Conservation (phyloP, 2,797 vertebrate species). For the Hafferia zeledoni region DNA sequence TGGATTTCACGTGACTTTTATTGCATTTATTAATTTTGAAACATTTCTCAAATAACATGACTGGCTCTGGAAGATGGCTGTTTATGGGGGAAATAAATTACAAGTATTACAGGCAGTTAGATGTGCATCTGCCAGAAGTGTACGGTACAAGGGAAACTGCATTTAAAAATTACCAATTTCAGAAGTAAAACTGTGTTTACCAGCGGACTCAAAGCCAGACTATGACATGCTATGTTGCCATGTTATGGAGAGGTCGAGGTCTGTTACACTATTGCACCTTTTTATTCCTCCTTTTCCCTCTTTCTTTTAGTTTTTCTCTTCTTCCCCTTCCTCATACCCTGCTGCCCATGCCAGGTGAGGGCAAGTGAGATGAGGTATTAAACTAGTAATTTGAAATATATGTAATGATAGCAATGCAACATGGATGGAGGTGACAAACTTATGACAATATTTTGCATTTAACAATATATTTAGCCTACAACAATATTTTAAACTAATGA, state of each 20-base stretch:
- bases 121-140: background rate
- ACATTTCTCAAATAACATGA: background rate
- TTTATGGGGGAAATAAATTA: background rate
- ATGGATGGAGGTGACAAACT: background rate
- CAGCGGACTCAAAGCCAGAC: background rate
- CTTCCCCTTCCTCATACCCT: background rate
- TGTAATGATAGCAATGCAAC: background rate
- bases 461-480: too few species aligned
- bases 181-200: background rate
- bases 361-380: background rate
- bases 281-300: background rate
- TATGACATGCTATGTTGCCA: background rate
- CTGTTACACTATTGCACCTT: background rate
- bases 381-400: background rate
- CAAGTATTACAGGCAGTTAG: background rate
- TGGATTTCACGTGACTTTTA: background rate
- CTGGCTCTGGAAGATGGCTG: background rate
- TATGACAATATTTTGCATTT: background rate
- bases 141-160: background rate
- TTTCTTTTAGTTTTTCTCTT: background rate
- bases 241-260: background rate
- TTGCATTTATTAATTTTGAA: background rate
- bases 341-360: background rate
- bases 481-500: background rate
- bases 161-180: background rate